phyloP scores from a whole-genome alignment of 1,140 invertebrate genomes.

The Triops cancriformis region DNA sequence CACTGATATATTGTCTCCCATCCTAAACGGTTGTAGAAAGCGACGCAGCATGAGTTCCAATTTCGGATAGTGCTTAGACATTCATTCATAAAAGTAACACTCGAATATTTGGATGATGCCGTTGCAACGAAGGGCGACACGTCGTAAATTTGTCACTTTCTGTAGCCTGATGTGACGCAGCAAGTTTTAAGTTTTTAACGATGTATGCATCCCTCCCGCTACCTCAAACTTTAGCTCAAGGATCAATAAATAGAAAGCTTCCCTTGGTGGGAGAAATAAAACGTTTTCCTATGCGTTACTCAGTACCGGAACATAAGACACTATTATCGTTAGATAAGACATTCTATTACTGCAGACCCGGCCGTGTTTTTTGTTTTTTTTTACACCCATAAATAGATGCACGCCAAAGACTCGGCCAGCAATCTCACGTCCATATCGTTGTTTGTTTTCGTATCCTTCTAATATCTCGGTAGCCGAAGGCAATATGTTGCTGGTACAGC shows the following conservation, averaged over 20 bases:
- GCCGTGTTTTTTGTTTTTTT: too few species aligned
- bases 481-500: not conserved
- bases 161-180: not conserved
- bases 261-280: not conserved
- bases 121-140: not conserved
- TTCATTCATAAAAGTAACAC: not conserved
- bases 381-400: too few species aligned
- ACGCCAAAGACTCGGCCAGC: too few species aligned
- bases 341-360: too few species aligned
- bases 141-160: conserved; percentile 1
- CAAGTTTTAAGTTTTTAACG: not conserved
- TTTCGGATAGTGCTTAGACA: not conserved
- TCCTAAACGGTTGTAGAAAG: not conserved
- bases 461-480: not conserved
- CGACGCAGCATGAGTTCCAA: not conserved
- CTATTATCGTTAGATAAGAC: too few species aligned
- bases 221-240: not conserved
- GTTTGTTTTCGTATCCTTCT: too few species aligned
- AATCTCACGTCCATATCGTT: too few species aligned
- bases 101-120: not conserved
- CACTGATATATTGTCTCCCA: not conserved
- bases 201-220: not conserved
- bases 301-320: too few species aligned
- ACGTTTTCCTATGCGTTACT: not conserved
- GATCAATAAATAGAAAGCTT: not conserved